Conservation (phyloP, 2,888 invertebrate species). For the Amphipyra berbera region DNA sequence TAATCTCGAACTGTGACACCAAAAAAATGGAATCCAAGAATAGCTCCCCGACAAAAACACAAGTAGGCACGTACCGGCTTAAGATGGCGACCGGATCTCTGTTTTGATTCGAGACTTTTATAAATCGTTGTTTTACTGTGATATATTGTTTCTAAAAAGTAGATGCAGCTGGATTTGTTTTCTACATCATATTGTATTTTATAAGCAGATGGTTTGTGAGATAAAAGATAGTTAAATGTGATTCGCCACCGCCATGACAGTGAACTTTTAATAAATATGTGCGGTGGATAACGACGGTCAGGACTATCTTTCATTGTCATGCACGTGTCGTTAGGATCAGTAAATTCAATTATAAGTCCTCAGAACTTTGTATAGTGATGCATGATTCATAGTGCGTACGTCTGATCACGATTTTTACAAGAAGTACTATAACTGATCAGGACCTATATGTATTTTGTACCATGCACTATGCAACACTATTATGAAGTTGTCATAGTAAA, state of each 20-base stretch:
- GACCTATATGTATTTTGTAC: too few species aligned
- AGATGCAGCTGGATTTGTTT: slow-evolving; percentile 62
- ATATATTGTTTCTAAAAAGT: slow-evolving; percentile 69
- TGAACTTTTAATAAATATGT: slow-evolving; percentile 52
- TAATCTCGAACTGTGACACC: slow-evolving; percentile 35
- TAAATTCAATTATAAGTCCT: slow-evolving; percentile 59
- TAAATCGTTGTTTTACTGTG: slow-evolving; percentile 70
- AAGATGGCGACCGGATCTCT: slow-evolving; percentile 63
- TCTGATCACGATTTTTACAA: slow-evolving; percentile 39
- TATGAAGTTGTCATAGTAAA: neutral
- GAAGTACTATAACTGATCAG: slow-evolving; percentile 23
- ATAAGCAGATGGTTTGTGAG: slow-evolving; percentile 62
- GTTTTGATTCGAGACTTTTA: slow-evolving; percentile 72
- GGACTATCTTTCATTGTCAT: slow-evolving; percentile 60
- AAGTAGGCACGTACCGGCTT: slow-evolving; percentile 62
- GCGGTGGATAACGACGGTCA: slow-evolving; percentile 52
- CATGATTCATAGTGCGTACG: slow-evolving; percentile 35
- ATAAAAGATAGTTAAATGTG: slow-evolving; percentile 59
- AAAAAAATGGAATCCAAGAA: slow-evolving; percentile 46
- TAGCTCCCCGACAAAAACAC: slow-evolving; percentile 55
- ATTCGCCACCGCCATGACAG: slow-evolving; percentile 59
- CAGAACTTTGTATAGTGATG: slow-evolving; percentile 21
- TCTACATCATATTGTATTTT: slow-evolving; percentile 65
- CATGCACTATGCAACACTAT: neutral
- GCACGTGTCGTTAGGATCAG: slow-evolving; percentile 50